A percentile compares a stretch with the other conserved stretches of the same genome.
Evolutionary conservation across 2,888 invertebrate genomes (phyloP).

Genomic region (Gasteruption jaculator): DNA sequence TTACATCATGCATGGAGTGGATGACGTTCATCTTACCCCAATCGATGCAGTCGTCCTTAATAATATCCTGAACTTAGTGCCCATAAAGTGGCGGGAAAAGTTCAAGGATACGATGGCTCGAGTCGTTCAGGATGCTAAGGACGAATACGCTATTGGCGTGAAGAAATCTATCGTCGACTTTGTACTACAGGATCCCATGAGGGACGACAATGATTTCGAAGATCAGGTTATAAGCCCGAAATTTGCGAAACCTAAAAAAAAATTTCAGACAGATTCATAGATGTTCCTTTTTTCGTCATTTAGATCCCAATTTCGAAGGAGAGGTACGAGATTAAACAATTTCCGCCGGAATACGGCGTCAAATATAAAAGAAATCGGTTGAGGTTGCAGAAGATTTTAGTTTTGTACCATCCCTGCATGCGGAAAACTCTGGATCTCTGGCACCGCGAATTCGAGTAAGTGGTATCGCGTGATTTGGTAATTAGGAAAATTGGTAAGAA

Average conservation of each 20-base stretch:
- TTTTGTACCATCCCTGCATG: slow-evolving; percentile 78
- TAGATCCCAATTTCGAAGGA: slow-evolving; percentile 25
- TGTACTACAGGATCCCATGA: slow-evolving; percentile 72
- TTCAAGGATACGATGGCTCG: slow-evolving; percentile 60
- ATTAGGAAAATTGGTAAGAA: background rate
- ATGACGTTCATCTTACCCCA: slow-evolving; percentile 83
- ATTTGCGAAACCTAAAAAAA: background rate
- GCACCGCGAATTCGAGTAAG: slow-evolving; percentile 72
- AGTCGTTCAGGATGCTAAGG: slow-evolving; percentile 73
- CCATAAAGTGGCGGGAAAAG: slow-evolving; percentile 57
- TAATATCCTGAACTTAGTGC: slow-evolving; percentile 62
- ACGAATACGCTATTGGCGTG: slow-evolving; percentile 82
- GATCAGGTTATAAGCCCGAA: slow-evolving; percentile 11
- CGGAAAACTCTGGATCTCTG: slow-evolving; percentile 76
- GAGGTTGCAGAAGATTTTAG: slow-evolving; percentile 61
- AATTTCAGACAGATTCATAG: background rate
- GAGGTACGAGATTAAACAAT: slow-evolving; percentile 24
- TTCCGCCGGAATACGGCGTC: slow-evolving; percentile 24
- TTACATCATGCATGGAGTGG: slow-evolving; percentile 86
- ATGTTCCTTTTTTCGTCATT: slow-evolving; percentile 1
- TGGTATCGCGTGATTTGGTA: slow-evolving; percentile 5
- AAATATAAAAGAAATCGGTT: slow-evolving; percentile 43
- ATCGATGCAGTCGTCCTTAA: slow-evolving; percentile 70
- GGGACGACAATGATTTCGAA: slow-evolving; percentile 12
- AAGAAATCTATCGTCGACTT: slow-evolving; percentile 92